These are phyloP conservation scores for Formica exsecta DNA, from an alignment of 1,140 invertebrate species.

Conservation along the genomic window DNA sequence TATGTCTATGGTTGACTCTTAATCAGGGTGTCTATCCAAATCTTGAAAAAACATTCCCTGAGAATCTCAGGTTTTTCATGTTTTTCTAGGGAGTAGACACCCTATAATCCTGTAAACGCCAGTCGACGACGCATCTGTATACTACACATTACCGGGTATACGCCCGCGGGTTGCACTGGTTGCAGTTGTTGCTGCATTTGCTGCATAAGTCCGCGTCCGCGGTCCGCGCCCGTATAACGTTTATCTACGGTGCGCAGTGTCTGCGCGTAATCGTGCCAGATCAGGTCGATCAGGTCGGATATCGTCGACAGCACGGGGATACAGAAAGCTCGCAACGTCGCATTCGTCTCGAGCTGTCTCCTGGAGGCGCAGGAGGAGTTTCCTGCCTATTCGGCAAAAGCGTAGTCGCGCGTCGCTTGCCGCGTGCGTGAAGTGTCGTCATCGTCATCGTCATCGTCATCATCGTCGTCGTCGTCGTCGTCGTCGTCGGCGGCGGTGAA, in stretches of 20 bases:
- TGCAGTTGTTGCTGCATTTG: constrained; percentile 63
- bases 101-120: too few relatives aligned
- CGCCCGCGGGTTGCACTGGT: constrained; percentile 66
- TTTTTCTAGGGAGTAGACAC: too few relatives aligned
- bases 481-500: background rate
- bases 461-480: background rate
- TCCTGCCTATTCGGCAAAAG: too few relatives aligned
- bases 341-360: background rate
- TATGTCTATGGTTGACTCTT: too few relatives aligned
- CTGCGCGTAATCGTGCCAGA: constrained; percentile 41
- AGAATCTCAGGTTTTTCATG: too few relatives aligned
- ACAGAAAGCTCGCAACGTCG: background rate
- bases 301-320: constrained; percentile 9
- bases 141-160: constrained; percentile 32
- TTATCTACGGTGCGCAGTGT: background rate
- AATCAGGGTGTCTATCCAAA: too few relatives aligned
- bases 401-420: too few relatives aligned
- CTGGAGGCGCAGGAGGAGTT: too few relatives aligned
- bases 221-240: constrained; percentile 60
- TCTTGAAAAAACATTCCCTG: too few relatives aligned
- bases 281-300: background rate
- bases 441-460: background rate
- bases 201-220: constrained; percentile 68
- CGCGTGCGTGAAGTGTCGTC: background rate
- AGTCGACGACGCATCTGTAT: too few relatives aligned